Percentiles rank a stretch among this genome's conserved stretches.
Conservation (phyloP, 2,888 invertebrate genomes). For the Ellobium chinense region DNA sequence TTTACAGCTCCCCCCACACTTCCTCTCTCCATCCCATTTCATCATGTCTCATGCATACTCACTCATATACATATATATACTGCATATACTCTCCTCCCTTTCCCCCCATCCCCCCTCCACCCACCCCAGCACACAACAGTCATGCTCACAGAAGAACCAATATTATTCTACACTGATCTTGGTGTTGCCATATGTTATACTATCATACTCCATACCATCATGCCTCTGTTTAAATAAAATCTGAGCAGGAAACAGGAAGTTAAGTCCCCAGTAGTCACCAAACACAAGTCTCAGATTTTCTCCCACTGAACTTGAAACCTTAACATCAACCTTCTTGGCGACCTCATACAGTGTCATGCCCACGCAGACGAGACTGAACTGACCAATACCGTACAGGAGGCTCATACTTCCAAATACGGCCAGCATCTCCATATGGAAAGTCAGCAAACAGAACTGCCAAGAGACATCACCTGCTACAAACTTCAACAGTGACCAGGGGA, state of each 20-base stretch:
- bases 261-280: conserved; percentile 66
- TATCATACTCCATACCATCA: conserved; percentile 62
- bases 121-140: too few relatives aligned
- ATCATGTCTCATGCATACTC: too few relatives aligned
- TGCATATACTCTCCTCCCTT: too few relatives aligned
- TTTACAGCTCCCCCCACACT: too few relatives aligned
- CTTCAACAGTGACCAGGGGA: conserved; percentile 19
- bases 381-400: conserved; percentile 55
- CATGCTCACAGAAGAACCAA: too few relatives aligned
- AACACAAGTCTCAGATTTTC: conserved; percentile 64
- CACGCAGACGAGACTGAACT: conserved; percentile 50
- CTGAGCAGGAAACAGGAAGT: conserved; percentile 65
- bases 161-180: conserved; percentile 16
- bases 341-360: conserved; percentile 63
- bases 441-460: conserved; percentile 51
- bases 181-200: conserved; percentile 50
- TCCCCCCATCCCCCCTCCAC: too few relatives aligned
- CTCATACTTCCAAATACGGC: conserved; percentile 55
- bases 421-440: conserved; percentile 55
- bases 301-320: conserved; percentile 50
- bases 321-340: conserved; percentile 54
- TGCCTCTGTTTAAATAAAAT: conserved; percentile 61
- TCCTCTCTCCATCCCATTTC: too few relatives aligned
- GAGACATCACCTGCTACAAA: not conserved
- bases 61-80: too few relatives aligned